Conservation (phyloP, 2,113 vertebrate genomes). For the Mustela lutreola region DNA sequence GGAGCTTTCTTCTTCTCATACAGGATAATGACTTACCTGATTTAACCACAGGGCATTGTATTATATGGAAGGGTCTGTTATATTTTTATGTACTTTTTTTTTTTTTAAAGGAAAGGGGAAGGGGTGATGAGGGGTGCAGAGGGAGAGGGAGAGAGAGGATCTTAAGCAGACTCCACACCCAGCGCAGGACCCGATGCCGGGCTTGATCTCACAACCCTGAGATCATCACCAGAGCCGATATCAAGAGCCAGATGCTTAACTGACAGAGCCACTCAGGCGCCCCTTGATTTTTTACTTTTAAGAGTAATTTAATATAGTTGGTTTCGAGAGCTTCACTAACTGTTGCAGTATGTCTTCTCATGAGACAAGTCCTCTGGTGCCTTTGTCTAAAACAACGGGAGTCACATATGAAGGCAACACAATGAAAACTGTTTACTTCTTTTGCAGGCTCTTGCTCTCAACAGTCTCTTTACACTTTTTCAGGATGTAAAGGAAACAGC, state of each 20-base stretch:
- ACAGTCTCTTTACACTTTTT: background rate
- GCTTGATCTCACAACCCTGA: too few relatives aligned
- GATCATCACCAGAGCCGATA: too few relatives aligned
- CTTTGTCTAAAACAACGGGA: slow-evolving; percentile 2
- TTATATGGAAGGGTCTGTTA: background rate
- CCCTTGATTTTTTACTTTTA: background rate
- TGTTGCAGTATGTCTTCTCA: background rate
- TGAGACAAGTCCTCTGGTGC: background rate
- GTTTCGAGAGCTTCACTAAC: background rate
- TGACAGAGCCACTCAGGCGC: too few relatives aligned
- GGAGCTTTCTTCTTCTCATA: background rate
- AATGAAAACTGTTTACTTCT: background rate
- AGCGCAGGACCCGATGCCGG: too few relatives aligned
- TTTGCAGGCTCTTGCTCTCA: background rate
- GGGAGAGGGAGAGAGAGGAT: too few relatives aligned
- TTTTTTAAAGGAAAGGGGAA: background rate
- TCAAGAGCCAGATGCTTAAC: too few relatives aligned
- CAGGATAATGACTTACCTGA: background rate
- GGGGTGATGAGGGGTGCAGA: background rate
- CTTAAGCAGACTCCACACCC: too few relatives aligned
- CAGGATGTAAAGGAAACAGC: background rate
- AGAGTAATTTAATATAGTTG: background rate
- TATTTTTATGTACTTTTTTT: background rate
- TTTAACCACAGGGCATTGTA: background rate
- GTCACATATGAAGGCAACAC: background rate